Evolutionary conservation across 2,888 invertebrate genomes (phyloP).

Genomic region (Andrena flavipes): DNA sequence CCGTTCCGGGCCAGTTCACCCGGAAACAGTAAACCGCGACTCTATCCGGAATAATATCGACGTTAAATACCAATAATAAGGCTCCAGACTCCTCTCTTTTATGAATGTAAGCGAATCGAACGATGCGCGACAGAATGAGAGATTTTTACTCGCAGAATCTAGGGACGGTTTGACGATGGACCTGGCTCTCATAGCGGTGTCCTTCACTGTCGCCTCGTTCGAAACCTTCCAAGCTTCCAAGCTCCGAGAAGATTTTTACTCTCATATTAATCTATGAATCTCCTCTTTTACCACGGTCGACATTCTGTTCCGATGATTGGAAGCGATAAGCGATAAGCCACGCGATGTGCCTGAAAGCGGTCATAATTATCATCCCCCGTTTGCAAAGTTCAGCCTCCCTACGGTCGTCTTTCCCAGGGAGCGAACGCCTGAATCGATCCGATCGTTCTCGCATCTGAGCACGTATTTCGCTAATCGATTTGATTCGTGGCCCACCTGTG

Average conservation of each 20-base stretch:
- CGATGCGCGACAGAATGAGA: background rate
- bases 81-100: conserved; percentile 4
- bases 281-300: background rate
- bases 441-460: conserved; percentile 68
- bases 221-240: background rate
- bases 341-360: conserved; percentile 29
- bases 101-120: background rate
- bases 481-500: conserved; percentile 72
- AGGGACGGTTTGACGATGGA: background rate
- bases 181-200: background rate
- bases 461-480: conserved; percentile 74
- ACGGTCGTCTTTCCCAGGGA: conserved; percentile 24
- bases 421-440: conserved; percentile 68
- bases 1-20: conserved; percentile 30
- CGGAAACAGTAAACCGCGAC: conserved; percentile 57
- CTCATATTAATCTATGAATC: background rate
- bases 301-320: conserved; percentile 10
- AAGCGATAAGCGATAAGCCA: conserved; percentile 19
- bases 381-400: conserved; percentile 32
- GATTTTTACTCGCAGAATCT: background rate
- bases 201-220: background rate
- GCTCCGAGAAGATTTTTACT: background rate
- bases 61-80: conserved; percentile 44
- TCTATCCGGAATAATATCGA: conserved; percentile 54
- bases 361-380: conserved; percentile 49